A percentile compares a stretch with the other conserved stretches of the same genome.
These are phyloP conservation scores for Sinosuthora webbiana DNA, from an alignment of 2,113 vertebrate species.

Conservation along the genomic window DNA sequence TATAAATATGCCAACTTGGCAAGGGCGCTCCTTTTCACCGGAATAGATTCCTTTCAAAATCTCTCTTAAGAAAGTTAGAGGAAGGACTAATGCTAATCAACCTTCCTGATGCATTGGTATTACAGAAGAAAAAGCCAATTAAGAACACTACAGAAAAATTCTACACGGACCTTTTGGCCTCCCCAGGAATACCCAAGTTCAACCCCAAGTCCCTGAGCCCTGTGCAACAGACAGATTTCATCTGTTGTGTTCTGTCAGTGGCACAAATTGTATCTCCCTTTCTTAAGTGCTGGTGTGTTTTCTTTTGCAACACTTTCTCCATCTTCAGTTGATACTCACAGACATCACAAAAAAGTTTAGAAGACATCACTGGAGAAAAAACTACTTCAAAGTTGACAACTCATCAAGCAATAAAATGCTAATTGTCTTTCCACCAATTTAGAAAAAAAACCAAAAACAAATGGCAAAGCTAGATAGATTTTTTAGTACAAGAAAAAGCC, in stretches of 20 bases:
- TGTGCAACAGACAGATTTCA: not conserved
- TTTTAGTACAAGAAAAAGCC: not conserved
- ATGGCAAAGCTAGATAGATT: not conserved
- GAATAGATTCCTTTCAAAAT: not conserved
- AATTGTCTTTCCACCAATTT: not conserved
- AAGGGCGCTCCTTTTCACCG: not conserved
- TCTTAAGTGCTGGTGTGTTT: not conserved
- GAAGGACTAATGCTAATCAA: not conserved
- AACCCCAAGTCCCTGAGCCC: fast-evolving
- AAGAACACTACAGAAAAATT: not conserved
- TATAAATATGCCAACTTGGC: not conserved
- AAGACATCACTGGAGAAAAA: not conserved
- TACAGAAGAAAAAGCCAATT: not conserved
- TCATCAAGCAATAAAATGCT: not conserved
- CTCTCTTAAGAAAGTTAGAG: not conserved
- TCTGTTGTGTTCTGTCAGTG: not conserved
- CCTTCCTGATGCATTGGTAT: not conserved
- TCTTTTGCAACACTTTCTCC: not conserved
- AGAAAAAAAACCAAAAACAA: not conserved
- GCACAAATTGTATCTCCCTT: not conserved
- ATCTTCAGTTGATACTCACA: not conserved
- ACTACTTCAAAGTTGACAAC: not conserved
- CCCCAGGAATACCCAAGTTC: not conserved
- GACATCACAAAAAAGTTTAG: not conserved
- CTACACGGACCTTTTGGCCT: not conserved